Conservation (phyloP, 2,888 invertebrate genomes). For the Carcina quercana region DNA sequence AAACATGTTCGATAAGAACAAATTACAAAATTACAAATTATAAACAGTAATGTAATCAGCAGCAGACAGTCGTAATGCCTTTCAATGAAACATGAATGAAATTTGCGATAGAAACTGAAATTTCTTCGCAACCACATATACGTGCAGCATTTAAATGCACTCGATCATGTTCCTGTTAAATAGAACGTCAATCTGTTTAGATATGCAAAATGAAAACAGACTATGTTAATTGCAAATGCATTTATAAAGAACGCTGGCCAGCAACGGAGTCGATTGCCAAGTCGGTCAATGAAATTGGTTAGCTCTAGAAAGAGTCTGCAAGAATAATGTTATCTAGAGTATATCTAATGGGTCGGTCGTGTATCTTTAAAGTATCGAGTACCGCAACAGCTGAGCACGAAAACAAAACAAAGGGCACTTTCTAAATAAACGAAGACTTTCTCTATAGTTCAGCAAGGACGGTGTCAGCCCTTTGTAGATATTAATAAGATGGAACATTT, state of each 20-base stretch:
- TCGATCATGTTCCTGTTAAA: conserved; percentile 32
- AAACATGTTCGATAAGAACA: no score
- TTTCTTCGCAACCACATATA: conserved; percentile 28
- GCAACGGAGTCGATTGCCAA: conserved; percentile 32
- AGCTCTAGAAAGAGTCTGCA: conserved; percentile 23
- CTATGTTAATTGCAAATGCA: conserved; percentile 45
- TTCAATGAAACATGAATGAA: conserved; percentile 7
- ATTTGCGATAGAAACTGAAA: conserved; percentile 30
- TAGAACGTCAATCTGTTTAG: conserved; percentile 41
- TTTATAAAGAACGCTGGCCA: conserved; percentile 33
- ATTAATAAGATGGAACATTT: conserved; percentile 8
- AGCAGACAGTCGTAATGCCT: conserved; percentile 18
- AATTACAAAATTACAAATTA: conserved; percentile 27
- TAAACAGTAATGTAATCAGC: conserved; percentile 22
- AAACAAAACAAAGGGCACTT: conserved; percentile 57
- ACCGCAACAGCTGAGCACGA: conserved; percentile 37
- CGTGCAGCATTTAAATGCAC: conserved; percentile 31
- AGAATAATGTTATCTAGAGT: conserved; percentile 21
- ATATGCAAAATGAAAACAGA: conserved; percentile 46
- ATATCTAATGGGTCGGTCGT: conserved; percentile 27
- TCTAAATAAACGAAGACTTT: conserved; percentile 60
- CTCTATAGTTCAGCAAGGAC: conserved; percentile 46
- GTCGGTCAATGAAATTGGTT: conserved; percentile 37
- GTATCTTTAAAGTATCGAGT: conserved; percentile 34
- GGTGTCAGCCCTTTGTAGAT: conserved; percentile 42